These are phyloP conservation scores for Brachylomia viminalis DNA, from an alignment of 2,888 invertebrate genomes.

Conservation along the genomic window DNA sequence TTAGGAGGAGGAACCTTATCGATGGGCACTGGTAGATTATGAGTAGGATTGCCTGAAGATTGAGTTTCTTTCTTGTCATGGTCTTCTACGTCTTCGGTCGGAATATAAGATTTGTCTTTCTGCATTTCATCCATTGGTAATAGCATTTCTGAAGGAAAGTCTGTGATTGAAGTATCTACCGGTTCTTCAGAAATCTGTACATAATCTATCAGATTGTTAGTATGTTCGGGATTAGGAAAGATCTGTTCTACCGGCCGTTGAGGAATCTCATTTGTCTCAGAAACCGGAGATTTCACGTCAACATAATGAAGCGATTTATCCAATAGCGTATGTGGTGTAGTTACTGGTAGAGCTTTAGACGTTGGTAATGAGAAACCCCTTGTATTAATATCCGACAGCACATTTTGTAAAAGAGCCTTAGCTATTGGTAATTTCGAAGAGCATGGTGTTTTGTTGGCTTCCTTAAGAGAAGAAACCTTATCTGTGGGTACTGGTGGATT, in stretches of 20 bases:
- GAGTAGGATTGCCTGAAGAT: background rate
- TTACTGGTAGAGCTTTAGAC: no score
- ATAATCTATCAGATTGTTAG: background rate
- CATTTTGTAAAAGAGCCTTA: constrained; percentile 17
- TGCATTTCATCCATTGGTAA: no score
- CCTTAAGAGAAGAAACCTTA: background rate
- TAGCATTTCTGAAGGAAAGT: background rate
- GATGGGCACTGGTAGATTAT: background rate
- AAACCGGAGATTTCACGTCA: background rate
- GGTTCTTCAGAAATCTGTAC: background rate
- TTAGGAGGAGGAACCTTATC: background rate
- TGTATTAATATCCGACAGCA: background rate
- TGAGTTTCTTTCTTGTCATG: background rate
- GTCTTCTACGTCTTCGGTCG: background rate
- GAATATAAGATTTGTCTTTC: background rate
- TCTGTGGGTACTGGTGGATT: background rate
- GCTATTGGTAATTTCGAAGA: constrained; percentile 6
- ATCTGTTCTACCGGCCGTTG: background rate
- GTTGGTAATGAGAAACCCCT: background rate
- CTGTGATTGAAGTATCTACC: background rate
- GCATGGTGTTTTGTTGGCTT: background rate
- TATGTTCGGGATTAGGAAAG: background rate
- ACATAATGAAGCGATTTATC: background rate
- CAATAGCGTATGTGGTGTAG: background rate
- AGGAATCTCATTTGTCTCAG: background rate